Conservation (phyloP, 2,797 vertebrate species). For the Podargus strigoides region DNA sequence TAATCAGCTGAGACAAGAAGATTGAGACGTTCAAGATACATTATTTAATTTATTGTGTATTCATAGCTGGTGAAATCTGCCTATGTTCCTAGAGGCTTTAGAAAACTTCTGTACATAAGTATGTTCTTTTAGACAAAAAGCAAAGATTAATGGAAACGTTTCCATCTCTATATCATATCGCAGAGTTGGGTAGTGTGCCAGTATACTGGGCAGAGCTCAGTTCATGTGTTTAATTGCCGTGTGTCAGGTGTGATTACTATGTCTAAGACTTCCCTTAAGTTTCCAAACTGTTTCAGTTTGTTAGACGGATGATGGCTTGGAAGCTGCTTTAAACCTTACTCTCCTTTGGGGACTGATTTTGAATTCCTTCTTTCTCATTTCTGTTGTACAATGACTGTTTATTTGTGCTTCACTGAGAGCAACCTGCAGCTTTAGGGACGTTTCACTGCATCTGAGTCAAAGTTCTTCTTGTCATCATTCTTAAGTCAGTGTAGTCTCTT, state of each 20-base stretch:
- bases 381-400: not conserved
- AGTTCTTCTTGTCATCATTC: not conserved
- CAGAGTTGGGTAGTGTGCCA: not conserved
- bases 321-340: not conserved
- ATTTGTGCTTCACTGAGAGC: not conserved
- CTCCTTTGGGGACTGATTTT: not conserved
- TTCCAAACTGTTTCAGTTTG: not conserved
- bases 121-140: not conserved
- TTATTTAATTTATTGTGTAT: not conserved
- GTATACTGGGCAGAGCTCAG: not conserved
- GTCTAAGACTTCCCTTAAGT: not conserved
- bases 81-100: not conserved
- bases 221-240: not conserved
- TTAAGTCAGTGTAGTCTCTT: not conserved
- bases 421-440: not conserved
- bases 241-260: not conserved
- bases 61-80: not conserved
- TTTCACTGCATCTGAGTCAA: not conserved
- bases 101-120: not conserved
- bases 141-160: not conserved
- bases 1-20: not conserved
- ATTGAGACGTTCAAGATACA: not conserved
- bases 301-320: not conserved
- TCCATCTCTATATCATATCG: fast-evolving
- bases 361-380: not conserved